Evolutionary conservation across 2,113 vertebrate genomes (phyloP).

Genomic region (Campylorhamphus procurvoides): DNA sequence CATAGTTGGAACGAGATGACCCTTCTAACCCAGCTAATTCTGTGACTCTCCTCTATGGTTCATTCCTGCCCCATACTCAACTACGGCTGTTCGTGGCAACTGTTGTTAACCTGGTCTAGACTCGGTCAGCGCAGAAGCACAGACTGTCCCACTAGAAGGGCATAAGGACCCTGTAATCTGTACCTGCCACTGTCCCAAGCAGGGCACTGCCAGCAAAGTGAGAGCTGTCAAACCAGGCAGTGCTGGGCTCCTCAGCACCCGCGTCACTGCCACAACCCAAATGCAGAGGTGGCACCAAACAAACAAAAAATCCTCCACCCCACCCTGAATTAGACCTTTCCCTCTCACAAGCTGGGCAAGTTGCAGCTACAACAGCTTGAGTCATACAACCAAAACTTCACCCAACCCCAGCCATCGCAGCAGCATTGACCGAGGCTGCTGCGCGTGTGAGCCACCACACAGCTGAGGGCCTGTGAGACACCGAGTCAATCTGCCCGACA

Average conservation of each 20-base stretch:
- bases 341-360: accelerated
- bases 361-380: neutral
- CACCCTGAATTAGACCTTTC: neutral
- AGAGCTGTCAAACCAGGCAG: neutral
- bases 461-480: neutral
- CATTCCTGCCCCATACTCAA: neutral
- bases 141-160: neutral
- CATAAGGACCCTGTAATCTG: accelerated
- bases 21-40: neutral
- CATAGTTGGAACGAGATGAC: neutral
- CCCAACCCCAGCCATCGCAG: neutral
- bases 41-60: neutral
- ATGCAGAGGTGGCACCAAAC: neutral
- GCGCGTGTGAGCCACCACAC: accelerated
- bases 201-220: neutral
- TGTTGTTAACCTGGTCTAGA: neutral
- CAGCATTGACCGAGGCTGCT: neutral
- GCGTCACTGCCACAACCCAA: neutral
- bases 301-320: neutral
- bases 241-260: neutral
- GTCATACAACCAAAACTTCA: neutral
- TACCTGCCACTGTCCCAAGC: neutral
- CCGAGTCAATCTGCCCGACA: accelerated
- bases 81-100: neutral
- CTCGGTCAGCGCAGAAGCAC: neutral